Conservation (phyloP, 2,888 invertebrate species). For the Troilus luridus region DNA sequence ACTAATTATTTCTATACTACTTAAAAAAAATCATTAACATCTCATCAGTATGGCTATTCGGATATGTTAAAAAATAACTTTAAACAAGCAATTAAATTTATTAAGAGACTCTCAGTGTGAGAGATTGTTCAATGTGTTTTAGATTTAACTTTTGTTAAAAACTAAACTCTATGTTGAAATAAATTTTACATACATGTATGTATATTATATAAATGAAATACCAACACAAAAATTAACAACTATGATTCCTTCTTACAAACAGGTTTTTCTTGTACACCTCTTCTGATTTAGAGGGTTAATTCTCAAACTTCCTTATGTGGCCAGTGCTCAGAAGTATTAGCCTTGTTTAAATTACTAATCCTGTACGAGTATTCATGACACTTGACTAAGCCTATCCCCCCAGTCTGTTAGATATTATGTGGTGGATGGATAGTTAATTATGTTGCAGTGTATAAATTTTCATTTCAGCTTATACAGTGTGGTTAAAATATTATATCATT, state of each 20-base stretch:
- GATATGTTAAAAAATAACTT: not conserved
- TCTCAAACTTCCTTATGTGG: not conserved
- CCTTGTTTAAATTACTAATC: not conserved
- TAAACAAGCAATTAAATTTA: not conserved
- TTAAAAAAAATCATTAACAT: not conserved
- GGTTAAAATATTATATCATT: not conserved
- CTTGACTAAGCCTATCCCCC: not conserved
- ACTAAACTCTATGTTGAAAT: not conserved
- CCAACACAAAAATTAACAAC: not conserved
- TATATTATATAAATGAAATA: not conserved
- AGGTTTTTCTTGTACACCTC: not conserved
- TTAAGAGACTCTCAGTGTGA: not conserved
- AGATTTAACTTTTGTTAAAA: not conserved
- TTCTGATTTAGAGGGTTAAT: not conserved
- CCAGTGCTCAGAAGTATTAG: not conserved
- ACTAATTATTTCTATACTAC: too few relatives aligned
- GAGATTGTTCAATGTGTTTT: not conserved
- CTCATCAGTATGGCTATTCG: not conserved
- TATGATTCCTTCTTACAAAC: not conserved
- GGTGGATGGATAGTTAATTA: not conserved
- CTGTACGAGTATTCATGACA: not conserved
- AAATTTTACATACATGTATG: not conserved
- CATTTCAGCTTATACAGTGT: not conserved
- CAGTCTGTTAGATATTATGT: not conserved
- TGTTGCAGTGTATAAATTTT: not conserved